phyloP scores from a whole-genome alignment of 2,113 vertebrate genomes.

The Pristiophorus japonicus region DNA sequence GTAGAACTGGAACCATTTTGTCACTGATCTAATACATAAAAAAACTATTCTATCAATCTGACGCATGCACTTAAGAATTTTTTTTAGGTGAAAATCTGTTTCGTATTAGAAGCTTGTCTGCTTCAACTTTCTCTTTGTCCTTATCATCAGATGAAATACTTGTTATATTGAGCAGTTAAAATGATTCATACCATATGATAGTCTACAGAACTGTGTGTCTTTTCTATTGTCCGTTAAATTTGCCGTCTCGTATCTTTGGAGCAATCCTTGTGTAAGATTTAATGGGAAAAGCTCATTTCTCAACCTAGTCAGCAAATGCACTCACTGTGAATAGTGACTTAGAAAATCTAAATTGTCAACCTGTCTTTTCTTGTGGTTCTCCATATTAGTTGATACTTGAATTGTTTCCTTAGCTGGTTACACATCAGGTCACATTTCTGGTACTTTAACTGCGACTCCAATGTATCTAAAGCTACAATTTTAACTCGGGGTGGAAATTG shows the following conservation, averaged over 20 bases:
- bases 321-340: background rate
- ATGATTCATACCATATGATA: conserved; percentile 21
- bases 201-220: background rate
- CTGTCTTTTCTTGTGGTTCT: background rate
- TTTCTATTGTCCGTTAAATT: background rate
- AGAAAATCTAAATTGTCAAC: background rate
- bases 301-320: background rate
- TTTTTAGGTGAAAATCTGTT: conserved; percentile 20
- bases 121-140: conserved; percentile 12
- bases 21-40: background rate
- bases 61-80: conserved; percentile 7
- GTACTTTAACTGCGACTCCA: background rate
- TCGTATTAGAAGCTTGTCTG: conserved; percentile 23
- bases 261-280: background rate
- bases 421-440: background rate
- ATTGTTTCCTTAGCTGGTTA: background rate
- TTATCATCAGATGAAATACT: conserved; percentile 34
- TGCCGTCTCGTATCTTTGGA: background rate
- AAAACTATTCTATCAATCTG: conserved; percentile 23
- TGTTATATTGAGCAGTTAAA: conserved; percentile 31
- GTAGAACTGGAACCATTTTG: background rate
- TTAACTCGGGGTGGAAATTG: background rate
- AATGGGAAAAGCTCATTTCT: background rate
- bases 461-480: background rate
- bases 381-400: background rate